A percentile compares a stretch with the other conserved stretches of the same genome.
phyloP scores from a whole-genome alignment of 1,140 invertebrate species.

The Papilio glaucus region DNA sequence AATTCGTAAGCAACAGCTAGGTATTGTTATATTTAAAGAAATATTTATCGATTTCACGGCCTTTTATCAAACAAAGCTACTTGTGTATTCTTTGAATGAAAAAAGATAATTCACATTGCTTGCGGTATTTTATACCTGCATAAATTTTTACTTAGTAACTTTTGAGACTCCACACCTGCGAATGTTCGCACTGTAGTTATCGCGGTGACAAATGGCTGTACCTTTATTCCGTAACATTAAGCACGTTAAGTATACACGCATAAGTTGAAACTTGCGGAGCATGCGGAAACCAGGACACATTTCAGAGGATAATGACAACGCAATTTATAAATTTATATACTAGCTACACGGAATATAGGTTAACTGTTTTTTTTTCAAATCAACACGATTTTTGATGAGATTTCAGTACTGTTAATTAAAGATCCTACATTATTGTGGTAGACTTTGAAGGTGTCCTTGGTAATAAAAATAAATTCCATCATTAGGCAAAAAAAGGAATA shows the following conservation, averaged over 20 bases:
- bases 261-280: constrained; percentile 4
- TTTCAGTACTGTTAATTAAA: too few relatives aligned
- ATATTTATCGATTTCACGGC: not conserved
- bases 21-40: not conserved
- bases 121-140: constrained; percentile 30
- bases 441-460: too few relatives aligned
- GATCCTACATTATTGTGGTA: too few relatives aligned
- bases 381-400: too few relatives aligned
- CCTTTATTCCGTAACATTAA: constrained; percentile 32
- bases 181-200: constrained; percentile 28
- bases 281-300: not conserved
- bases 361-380: too few relatives aligned
- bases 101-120: constrained; percentile 14
- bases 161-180: constrained; percentile 30
- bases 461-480: too few relatives aligned
- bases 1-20: too few relatives aligned
- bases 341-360: too few relatives aligned
- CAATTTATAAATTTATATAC: not conserved
- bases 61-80: not conserved
- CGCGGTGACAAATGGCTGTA: constrained; percentile 32
- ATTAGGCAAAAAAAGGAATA: too few relatives aligned
- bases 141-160: constrained; percentile 36
- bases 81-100: not conserved
- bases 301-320: not conserved
- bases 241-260: constrained; percentile 14